A percentile compares a stretch with the other conserved stretches of the same genome.
phyloP scores from a whole-genome alignment of 2,888 invertebrate species.

The Neoaliturus tenellus region DNA sequence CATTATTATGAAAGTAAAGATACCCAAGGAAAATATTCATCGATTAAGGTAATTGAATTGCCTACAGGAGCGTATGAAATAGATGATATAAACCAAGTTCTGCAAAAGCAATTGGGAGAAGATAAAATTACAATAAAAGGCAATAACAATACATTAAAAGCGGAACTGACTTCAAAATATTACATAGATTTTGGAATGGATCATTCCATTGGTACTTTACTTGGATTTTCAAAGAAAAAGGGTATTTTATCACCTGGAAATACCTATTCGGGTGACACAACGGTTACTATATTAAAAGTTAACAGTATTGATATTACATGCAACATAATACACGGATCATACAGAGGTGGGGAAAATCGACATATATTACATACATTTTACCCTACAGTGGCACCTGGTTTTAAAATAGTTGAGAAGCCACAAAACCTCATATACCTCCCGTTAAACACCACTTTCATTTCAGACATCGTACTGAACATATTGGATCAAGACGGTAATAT shows the following conservation, averaged over 20 bases:
- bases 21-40: background rate
- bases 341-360: constrained; percentile 22
- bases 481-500: constrained; percentile 36
- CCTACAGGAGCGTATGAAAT: constrained; percentile 35
- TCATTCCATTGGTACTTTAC: background rate
- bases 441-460: constrained; percentile 26
- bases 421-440: constrained; percentile 39
- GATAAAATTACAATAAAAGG: constrained; percentile 12
- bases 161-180: background rate
- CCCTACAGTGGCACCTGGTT: constrained; percentile 5
- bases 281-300: background rate
- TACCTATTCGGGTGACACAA: background rate
- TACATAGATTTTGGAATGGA: constrained; percentile 13
- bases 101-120: constrained; percentile 1
- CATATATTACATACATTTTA: constrained; percentile 46
- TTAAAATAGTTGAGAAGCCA: constrained; percentile 35
- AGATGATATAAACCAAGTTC: background rate
- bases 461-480: constrained; percentile 40
- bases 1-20: constrained; percentile 14
- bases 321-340: constrained; percentile 36
- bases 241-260: background rate
- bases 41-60: background rate
- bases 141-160: background rate
- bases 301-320: constrained; percentile 41
- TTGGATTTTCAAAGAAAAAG: constrained; percentile 1